These are phyloP conservation scores for Notechis scutatus DNA, from an alignment of 2,113 vertebrate species.

Conservation along the genomic window DNA sequence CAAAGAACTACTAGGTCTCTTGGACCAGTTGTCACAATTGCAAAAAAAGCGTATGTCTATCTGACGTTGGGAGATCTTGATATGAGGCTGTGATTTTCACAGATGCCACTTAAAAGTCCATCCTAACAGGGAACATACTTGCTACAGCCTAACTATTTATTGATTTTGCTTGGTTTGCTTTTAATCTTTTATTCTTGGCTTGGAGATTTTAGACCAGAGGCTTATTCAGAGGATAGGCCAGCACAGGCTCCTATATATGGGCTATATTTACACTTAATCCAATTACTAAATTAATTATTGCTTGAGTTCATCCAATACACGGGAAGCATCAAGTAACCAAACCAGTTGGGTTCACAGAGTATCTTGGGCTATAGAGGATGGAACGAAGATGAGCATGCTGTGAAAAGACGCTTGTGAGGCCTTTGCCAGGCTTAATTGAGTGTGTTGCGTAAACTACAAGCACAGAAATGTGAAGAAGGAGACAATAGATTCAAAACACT, in stretches of 20 bases:
- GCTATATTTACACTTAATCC: neutral
- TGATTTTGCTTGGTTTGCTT: neutral
- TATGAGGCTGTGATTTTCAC: neutral
- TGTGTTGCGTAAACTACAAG: neutral
- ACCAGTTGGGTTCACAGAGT: neutral
- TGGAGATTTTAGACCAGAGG: neutral
- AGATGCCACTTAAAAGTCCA: neutral
- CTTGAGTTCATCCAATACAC: neutral
- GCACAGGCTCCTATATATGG: neutral
- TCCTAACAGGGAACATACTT: neutral
- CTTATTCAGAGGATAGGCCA: neutral
- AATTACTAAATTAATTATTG: neutral
- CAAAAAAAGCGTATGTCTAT: neutral
- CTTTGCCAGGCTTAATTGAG: neutral
- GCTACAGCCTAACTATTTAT: neutral
- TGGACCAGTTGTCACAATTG: neutral
- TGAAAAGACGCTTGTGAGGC: neutral
- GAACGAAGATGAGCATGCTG: neutral
- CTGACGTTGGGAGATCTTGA: neutral
- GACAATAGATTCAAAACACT: conserved; percentile 50
- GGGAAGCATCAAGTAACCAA: neutral
- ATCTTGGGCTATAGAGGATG: neutral
- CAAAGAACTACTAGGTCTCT: neutral
- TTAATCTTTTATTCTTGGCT: neutral
- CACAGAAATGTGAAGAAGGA: conserved; percentile 50